Evolutionary conservation across 2,797 vertebrate species (phyloP).

Genomic region (Hoplostethus mediterraneus): DNA sequence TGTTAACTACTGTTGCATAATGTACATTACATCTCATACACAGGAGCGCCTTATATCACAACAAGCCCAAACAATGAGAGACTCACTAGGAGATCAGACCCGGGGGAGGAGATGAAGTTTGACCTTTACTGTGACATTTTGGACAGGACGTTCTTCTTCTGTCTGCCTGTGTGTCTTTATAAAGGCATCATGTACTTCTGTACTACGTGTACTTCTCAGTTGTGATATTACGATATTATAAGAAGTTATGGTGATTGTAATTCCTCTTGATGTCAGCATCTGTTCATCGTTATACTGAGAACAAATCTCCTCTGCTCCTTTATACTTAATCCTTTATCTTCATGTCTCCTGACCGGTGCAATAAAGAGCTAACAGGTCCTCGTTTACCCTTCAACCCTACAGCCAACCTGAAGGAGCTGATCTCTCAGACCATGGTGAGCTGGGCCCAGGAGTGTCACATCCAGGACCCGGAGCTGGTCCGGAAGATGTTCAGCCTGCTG

Average conservation of each 20-base stretch:
- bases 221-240: no score
- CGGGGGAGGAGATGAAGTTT: no score
- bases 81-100: no score
- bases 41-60: no score
- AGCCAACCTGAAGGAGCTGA: conserved; percentile 96
- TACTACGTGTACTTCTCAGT: no score
- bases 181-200: no score
- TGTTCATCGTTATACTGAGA: not conserved
- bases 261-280: not conserved
- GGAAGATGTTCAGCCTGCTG: conserved; percentile 97
- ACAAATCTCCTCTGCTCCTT: not conserved
- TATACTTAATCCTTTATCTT: no score
- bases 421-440: conserved; percentile 96
- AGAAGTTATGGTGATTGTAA: no score
- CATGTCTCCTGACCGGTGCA: not conserved
- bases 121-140: no score
- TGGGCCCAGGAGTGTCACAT: conserved; percentile 98
- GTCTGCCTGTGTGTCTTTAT: no score
- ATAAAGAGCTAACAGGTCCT: not conserved
- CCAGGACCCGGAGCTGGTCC: conserved; percentile 93
- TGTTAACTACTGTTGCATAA: conserved; percentile 2
- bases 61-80: no score
- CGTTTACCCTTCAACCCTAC: conserved; percentile 15
- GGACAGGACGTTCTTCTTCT: no score
- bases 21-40: not conserved